Base-by-base conservation (phyloP, 2,888 invertebrate genomes). In the Isoperla grammatica region DNA sequence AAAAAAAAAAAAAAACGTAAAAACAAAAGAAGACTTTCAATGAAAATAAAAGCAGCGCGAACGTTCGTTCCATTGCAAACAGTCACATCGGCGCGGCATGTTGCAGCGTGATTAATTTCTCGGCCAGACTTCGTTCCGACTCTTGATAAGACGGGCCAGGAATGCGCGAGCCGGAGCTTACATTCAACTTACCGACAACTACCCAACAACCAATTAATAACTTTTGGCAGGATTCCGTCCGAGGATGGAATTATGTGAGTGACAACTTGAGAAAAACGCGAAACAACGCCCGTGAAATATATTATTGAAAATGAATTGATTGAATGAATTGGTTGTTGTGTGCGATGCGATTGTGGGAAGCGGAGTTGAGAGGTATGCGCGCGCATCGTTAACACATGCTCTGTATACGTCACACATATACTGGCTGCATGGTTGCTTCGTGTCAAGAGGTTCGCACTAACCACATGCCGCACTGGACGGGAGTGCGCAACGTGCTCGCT, bases 21-120 rank as follows among this genome's bases (percentile, higher is more conserved):
- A 23, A 35, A 37, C 13, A 50, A 50, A 50, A 35, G 37, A 50
- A 53, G 53, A 39, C 35, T 53, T 53, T 29, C 29, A 39, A 53
- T 53, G 12, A 43, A 46, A 53, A 53, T 37, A 53, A 53, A 53
- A 53, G 37, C 53, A 53, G 37, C n/a, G 23, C n/a, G 49, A 29
- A 35, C 15, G 15, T 6, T n/a, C 4, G 22, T 48, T 48, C 48
- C 48, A n/a, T 8, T 48, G n/a, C 15, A 13, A 23, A 12, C 35
- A 50, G 49, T 50, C 49, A 50, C 49, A 29, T 29, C 29, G 29
- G 29, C 29, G 8, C 8, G 29, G 29, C 49, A 13, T n/a, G n/a
- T n/a, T n/a, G 29, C 29, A 50, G 29, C 49, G 53, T 53, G 53
- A 53, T 53, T 53, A 53, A 39, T 39, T 37, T 53, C 37, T 20